Evolutionary conservation across 1,140 invertebrate genomes (phyloP).

Genomic region (Bombus ignitus): DNA sequence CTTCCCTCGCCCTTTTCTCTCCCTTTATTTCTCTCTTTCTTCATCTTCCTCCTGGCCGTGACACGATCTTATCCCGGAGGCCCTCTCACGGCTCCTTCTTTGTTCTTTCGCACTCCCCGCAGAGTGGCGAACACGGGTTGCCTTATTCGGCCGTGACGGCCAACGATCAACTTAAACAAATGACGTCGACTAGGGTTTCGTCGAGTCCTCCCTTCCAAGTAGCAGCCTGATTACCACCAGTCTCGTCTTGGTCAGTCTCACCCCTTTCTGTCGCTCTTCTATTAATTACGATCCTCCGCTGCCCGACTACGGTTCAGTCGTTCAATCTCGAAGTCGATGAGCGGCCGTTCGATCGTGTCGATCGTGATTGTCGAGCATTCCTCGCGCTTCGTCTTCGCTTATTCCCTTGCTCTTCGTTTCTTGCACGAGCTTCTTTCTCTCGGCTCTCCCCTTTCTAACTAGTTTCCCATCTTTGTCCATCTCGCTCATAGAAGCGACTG

Average conservation of each 20-base stretch:
- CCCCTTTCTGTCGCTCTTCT: slow-evolving; percentile 11
- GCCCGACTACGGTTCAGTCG: background rate
- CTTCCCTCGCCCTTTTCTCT: slow-evolving; percentile 55
- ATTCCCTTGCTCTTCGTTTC: slow-evolving; percentile 9
- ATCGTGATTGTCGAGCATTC: slow-evolving; percentile 52
- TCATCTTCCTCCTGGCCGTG: slow-evolving; percentile 25
- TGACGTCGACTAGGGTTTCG: slow-evolving; percentile 60
- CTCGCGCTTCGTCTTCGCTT: slow-evolving; percentile 23
- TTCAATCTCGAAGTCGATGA: background rate
- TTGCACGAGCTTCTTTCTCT: background rate
- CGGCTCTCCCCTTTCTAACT: slow-evolving; percentile 1
- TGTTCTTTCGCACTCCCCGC: slow-evolving; percentile 75
- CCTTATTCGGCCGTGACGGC: slow-evolving; percentile 70
- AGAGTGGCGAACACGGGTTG: slow-evolving; percentile 63
- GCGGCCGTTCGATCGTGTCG: slow-evolving; percentile 50
- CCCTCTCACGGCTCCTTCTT: slow-evolving; percentile 67
- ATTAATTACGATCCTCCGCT: slow-evolving; percentile 49
- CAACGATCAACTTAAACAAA: slow-evolving; percentile 71
- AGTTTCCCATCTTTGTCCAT: background rate
- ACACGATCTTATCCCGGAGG: slow-evolving; percentile 55
- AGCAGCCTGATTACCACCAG: slow-evolving; percentile 57
- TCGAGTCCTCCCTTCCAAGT: slow-evolving; percentile 33
- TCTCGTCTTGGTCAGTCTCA: slow-evolving; percentile 48
- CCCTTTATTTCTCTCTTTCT: slow-evolving; percentile 44
- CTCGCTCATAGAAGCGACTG: background rate